Conservation (phyloP, 2,888 invertebrate genomes). For the Lepidochitona cinerea region DNA sequence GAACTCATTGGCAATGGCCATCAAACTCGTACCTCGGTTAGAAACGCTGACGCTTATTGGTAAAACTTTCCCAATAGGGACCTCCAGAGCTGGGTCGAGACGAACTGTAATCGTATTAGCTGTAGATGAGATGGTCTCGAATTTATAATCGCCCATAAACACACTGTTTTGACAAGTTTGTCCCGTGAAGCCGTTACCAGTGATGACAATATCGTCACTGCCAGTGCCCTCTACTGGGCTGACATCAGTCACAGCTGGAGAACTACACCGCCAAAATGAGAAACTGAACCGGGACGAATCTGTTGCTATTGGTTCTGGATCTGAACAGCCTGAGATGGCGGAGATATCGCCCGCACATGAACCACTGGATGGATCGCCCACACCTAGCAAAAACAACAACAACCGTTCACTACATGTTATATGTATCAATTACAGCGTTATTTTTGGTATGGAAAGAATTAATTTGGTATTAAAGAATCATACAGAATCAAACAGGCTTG, state of each 20-base stretch:
- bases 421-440: no score
- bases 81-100: not conserved
- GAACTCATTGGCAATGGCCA: not conserved
- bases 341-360: not conserved
- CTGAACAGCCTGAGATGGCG: not conserved
- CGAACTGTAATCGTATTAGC: not conserved
- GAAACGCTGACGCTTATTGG: not conserved
- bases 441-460: no score
- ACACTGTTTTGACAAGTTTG: slow-evolving; percentile 15
- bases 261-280: not conserved
- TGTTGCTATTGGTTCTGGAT: not conserved
- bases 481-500: no score
- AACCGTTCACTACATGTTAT: no score
- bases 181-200: slow-evolving; percentile 14
- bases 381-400: not conserved
- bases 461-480: no score
- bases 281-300: not conserved
- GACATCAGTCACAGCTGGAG: not conserved
- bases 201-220: slow-evolving; percentile 23
- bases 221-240: slow-evolving; percentile 18
- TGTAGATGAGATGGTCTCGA: not conserved
- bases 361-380: not conserved
- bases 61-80: not conserved
- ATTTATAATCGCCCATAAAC: not conserved
- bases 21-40: not conserved